phyloP scores from a whole-genome alignment of 2,888 invertebrate species.

The Mellilla xanthometata region DNA sequence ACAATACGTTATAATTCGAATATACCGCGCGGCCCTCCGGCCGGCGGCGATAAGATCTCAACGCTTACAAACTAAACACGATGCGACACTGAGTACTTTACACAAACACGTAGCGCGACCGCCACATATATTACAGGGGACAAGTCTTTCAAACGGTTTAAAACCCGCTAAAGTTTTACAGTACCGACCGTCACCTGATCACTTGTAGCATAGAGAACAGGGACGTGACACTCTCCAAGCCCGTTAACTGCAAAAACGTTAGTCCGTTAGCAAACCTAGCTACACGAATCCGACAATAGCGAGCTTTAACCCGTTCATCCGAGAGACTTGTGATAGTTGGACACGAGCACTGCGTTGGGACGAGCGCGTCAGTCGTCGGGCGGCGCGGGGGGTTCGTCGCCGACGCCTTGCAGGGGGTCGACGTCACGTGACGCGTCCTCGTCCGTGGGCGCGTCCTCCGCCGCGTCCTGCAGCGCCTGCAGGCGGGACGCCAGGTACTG shows the following conservation, averaged over 20 bases:
- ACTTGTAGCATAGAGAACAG: too few species aligned
- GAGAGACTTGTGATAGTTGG: not conserved
- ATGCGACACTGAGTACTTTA: conserved; percentile 54
- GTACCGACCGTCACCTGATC: conserved; percentile 22
- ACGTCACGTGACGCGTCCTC: conserved; percentile 17
- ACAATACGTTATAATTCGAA: conserved; percentile 43
- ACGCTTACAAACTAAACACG: conserved; percentile 44
- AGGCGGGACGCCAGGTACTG: conserved; percentile 66
- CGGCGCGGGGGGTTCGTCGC: conserved; percentile 22
- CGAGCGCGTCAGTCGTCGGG: conserved; percentile 25
- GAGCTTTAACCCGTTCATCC: conserved; percentile 54
- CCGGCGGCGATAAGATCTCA: conserved; percentile 36
- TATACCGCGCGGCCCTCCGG: conserved; percentile 32
- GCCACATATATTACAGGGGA: conserved; percentile 16
- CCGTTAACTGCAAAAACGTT: too few species aligned
- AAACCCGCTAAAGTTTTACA: conserved; percentile 64
- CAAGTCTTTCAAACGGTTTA: too few species aligned
- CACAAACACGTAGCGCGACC: conserved; percentile 43
- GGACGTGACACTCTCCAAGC: too few species aligned
- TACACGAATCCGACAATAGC: too few species aligned
- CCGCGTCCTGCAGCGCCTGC: conserved; percentile 27
- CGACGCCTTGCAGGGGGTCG: conserved; percentile 26
- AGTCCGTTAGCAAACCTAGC: too few species aligned
- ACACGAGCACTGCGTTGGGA: not conserved
- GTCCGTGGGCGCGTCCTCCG: conserved; percentile 19